These are phyloP conservation scores for Physeter macrocephalus DNA, from an alignment of 2,113 vertebrate genomes.

Conservation along the genomic window DNA sequence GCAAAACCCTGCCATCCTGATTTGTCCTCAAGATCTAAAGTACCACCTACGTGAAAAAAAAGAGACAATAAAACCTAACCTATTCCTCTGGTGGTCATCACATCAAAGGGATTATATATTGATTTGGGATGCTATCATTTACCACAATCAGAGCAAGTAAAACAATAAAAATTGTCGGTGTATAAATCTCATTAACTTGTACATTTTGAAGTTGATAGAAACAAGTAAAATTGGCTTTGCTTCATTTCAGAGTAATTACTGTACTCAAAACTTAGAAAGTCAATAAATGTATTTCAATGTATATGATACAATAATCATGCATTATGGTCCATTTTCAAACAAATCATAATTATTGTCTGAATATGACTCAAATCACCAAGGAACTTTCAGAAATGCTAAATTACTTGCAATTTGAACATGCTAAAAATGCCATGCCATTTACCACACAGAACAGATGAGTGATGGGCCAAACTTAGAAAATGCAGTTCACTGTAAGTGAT, in stretches of 20 bases:
- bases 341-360: conserved; percentile 59
- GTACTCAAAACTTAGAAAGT: conserved; percentile 47
- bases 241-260: conserved; percentile 39
- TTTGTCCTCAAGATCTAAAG: not conserved
- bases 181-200: conserved; percentile 40
- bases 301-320: conserved; percentile 31
- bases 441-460: conserved; percentile 13
- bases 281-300: conserved; percentile 52
- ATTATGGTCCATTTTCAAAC: conserved; percentile 64
- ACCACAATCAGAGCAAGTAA: not conserved
- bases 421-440: conserved; percentile 46
- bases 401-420: conserved; percentile 28
- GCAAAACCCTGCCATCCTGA: not conserved
- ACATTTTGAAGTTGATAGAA: conserved; percentile 59
- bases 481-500: not conserved
- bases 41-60: not conserved
- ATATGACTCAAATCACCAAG: not conserved
- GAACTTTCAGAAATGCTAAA: conserved; percentile 43
- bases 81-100: not conserved
- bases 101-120: not conserved
- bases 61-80: not conserved
- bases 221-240: conserved; percentile 55
- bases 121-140: not conserved
- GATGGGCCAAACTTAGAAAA: conserved; percentile 49
- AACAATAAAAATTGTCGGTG: not conserved